phyloP scores from a whole-genome alignment of 2,113 vertebrate species.

The Oceanodroma tethys region DNA sequence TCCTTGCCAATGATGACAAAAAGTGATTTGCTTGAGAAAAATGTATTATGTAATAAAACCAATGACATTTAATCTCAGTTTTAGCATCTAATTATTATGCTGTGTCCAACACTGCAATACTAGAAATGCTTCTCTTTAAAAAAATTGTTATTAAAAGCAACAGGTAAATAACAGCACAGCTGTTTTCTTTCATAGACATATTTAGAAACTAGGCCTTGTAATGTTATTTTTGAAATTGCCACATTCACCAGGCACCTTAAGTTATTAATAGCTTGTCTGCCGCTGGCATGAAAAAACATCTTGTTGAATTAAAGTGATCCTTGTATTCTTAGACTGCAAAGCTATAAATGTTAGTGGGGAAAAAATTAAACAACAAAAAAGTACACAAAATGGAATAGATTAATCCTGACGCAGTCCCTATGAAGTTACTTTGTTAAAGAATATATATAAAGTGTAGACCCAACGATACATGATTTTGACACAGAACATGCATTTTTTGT shows the following conservation, averaged over 20 bases:
- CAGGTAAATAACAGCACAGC: not conserved
- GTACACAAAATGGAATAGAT: not conserved
- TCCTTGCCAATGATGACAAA: not conserved
- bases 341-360: not conserved
- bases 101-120: not conserved
- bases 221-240: not conserved
- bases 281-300: not conserved
- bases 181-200: not conserved
- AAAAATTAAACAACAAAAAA: not conserved
- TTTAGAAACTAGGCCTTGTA: not conserved
- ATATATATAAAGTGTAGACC: not conserved
- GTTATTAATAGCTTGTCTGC: not conserved
- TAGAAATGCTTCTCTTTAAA: not conserved
- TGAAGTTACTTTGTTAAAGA: not conserved
- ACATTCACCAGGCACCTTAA: not conserved
- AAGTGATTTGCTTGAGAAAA: not conserved
- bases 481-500: not conserved
- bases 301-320: not conserved
- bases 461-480: fast-evolving
- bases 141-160: not conserved
- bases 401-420: not conserved
- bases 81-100: not conserved
- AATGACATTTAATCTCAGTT: not conserved
- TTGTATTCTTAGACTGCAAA: not conserved
- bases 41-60: not conserved